Evolutionary conservation across 1,140 invertebrate species (phyloP), one percentile per base, ranked within the genome.

Genomic region (Caenorhabditis remanei): DNA sequence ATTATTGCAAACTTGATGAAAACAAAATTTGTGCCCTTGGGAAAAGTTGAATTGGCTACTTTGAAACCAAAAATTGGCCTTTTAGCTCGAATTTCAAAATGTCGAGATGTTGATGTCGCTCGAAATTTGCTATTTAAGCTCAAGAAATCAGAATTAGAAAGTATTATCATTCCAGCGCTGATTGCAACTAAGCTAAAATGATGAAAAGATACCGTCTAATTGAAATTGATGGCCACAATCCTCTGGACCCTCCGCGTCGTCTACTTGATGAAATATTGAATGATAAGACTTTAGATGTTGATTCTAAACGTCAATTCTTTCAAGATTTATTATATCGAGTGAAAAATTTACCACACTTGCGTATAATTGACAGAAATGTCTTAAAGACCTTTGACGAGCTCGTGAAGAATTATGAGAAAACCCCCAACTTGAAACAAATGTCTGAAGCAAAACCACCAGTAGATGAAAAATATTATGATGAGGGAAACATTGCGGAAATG

Each of bases 121-220:
- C 55, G 55, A n/a, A 58, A 58, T 16, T 58, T 58, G 19, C 55
- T 58, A 58, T 58, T 58, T 58, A 58, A 58, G 55, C 55, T 58
- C 13, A 58, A 11, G 6, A 11, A 7, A 16, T 16, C 19, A 19
- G 13, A 58, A 19, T 58, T 58, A n/a, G 4, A 58, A 58, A n/a
- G 14, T 19, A n/a, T 58, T 58, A 58, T 58, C 55, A 58, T 58
- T 58, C 55, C 55, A 58, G 55, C 55, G 6, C 55, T 58, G 55
- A 58, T 58, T 58, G 55, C 55, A 58, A 58, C 55, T 58, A 58
- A n/a, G 19, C n/a, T 58, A n/a, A 58, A 19, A 58, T 58, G 55
- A 58, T 58, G 4, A 58, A 58, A n/a, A 58, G n/a, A 58, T 58
- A 58, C 55, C 55, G 55, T 1, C 19, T 58, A n/a, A 58, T 58